phyloP scores from a whole-genome alignment of 2,113 vertebrate genomes.

The Aldabrachelys gigantea region DNA sequence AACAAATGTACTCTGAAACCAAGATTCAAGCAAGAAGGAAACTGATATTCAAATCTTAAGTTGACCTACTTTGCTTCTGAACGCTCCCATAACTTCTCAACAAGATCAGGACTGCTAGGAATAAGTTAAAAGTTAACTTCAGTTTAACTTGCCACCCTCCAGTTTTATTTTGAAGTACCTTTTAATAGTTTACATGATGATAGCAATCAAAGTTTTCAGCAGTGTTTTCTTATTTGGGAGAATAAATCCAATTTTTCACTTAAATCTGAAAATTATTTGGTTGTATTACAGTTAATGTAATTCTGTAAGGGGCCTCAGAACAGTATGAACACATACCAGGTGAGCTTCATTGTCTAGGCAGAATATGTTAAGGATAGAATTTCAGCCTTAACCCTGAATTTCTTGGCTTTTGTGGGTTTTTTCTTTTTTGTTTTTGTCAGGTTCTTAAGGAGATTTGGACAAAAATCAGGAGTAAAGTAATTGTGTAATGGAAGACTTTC shows the following conservation, averaged over 20 bases:
- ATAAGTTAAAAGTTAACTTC: fast-evolving
- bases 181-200: background rate
- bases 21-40: background rate
- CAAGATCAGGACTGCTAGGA: background rate
- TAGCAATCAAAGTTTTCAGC: too few species aligned
- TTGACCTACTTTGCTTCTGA: background rate
- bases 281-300: background rate
- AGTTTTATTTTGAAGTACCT: background rate
- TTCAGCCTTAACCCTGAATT: background rate
- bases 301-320: background rate
- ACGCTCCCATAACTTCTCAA: fast-evolving
- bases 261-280: background rate
- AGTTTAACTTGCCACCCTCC: background rate
- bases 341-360: background rate
- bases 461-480: background rate
- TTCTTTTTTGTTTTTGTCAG: background rate
- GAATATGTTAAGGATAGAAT: background rate
- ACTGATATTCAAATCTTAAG: background rate
- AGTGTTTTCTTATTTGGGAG: background rate
- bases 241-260: background rate
- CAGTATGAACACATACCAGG: background rate
- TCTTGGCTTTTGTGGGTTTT: fast-evolving
- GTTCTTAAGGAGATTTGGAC: background rate
- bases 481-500: background rate
- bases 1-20: background rate